Evolutionary conservation across 2,113 vertebrate species (phyloP), one percentile per base, ranked within the genome.

Genomic region (Pseudopipra pipra): DNA sequence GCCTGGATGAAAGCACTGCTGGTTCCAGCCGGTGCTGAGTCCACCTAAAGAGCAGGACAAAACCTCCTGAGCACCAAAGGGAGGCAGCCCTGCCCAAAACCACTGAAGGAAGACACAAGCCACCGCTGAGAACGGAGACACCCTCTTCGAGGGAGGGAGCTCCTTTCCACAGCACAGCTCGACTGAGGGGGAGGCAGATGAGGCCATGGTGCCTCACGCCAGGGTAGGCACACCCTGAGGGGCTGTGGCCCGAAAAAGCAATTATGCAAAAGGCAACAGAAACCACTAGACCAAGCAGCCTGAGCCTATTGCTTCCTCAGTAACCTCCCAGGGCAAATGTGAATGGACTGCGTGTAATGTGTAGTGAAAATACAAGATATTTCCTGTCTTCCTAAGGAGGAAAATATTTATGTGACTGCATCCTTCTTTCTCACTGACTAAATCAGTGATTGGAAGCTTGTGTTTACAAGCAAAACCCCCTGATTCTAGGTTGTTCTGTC

Each of bases 161-260:
- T 37, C 37, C 16, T 15, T 23, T 18, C 11, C 55, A 8, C 25
- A 33, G 15, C 24, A 8, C 8, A 58, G 10, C 16, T n/a, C 3
- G 0, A 8, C 4, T 12, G n/a, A 58, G 9, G 4, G 4, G 15
- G 1, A 18, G 19, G 22, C 6, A 44, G 23, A 28, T 11, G 28
- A 0, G 0, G 35, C 18, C 6, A 0, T 6, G 12, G 27, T 2
- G 2, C 16, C 14, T 33, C 23, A 27, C 1, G 0, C 11, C 1
- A 4, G 22, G 28, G 12, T 16, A 17, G 21, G 41, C 37, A 47
- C 24, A 9, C 8, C 8, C 28, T 8, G 12, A 35, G 15, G 15
- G 2, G 11, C 62, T 13, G 8, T 8, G 8, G n/a, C 19, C 37
- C 12, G 1, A 25, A 39, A 18, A 35, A 70, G 18, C 9, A 8